phyloP scores from a whole-genome alignment of 2,797 vertebrate genomes.

The Falco rusticolus region DNA sequence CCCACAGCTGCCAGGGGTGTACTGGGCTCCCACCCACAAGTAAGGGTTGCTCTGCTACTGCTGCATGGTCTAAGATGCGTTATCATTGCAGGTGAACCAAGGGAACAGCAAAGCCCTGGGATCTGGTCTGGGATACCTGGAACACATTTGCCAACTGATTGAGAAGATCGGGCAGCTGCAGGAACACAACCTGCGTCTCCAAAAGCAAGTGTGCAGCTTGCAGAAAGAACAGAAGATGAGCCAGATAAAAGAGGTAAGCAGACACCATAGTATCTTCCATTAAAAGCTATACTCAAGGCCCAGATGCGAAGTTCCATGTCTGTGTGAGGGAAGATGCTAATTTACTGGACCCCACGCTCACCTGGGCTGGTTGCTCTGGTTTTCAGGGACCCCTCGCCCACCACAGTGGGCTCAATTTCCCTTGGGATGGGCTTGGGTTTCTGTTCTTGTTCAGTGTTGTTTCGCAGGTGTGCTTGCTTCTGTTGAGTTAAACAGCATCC shows the following conservation, averaged over 20 bases:
- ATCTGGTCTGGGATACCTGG: slow-evolving; percentile 87
- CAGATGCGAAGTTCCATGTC: not conserved
- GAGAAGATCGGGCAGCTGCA: slow-evolving; percentile 90
- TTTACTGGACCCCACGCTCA: not conserved
- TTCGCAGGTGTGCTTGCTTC: not conserved
- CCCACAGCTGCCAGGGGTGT: not conserved
- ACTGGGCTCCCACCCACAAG: not conserved
- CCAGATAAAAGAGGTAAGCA: slow-evolving; percentile 84
- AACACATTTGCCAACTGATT: slow-evolving; percentile 90
- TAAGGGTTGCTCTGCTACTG: not conserved
- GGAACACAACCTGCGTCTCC: slow-evolving; percentile 85
- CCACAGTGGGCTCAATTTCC: not conserved
- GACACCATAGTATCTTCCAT: not conserved
- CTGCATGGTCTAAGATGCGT: not conserved
- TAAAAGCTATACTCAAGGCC: not conserved
- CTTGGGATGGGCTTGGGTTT: not conserved
- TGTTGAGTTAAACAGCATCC: not conserved
- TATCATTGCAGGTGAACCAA: slow-evolving; percentile 78
- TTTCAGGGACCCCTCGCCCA: not conserved
- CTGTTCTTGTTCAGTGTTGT: not conserved
- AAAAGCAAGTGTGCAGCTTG: slow-evolving; percentile 83
- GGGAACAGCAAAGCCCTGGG: slow-evolving; percentile 73
- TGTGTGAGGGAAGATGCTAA: not conserved
- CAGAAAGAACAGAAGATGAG: slow-evolving; percentile 80
- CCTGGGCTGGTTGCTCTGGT: not conserved